phyloP scores from a whole-genome alignment of 2,888 invertebrate genomes.

The Himalopsyche tibetana region DNA sequence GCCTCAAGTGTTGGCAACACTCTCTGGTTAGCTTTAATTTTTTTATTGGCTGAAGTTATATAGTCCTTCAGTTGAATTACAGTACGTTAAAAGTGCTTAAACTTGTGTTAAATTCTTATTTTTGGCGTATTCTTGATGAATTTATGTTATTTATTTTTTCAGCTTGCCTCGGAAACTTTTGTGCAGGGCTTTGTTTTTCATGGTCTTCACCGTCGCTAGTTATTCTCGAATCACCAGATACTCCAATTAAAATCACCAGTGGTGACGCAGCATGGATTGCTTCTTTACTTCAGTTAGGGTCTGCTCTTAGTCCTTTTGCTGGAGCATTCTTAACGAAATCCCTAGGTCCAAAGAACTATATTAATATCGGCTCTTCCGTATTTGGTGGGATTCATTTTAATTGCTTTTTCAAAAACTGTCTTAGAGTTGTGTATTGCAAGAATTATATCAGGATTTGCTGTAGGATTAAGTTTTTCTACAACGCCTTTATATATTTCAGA shows the following conservation, averaged over 20 bases:
- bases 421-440: slow-evolving; percentile 68
- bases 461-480: slow-evolving; percentile 63
- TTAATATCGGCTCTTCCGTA: slow-evolving; percentile 59
- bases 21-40: slow-evolving; percentile 68
- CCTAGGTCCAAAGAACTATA: slow-evolving; percentile 63
- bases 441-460: slow-evolving; percentile 66
- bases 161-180: slow-evolving; percentile 59
- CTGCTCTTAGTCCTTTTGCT: slow-evolving; percentile 59
- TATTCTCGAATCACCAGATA: slow-evolving; percentile 68
- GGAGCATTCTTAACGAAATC: slow-evolving; percentile 54
- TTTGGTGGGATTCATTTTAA: slow-evolving; percentile 58
- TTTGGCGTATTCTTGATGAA: neutral
- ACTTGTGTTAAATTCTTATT: neutral
- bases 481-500: slow-evolving; percentile 66
- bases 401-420: slow-evolving; percentile 59
- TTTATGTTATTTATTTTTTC: neutral
- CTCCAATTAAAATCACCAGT: slow-evolving; percentile 69
- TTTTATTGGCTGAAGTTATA: neutral
- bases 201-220: slow-evolving; percentile 72
- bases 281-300: slow-evolving; percentile 56
- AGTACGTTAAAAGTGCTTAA: no score
- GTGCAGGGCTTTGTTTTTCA: slow-evolving; percentile 70
- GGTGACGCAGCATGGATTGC: slow-evolving; percentile 71
- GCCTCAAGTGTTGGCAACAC: slow-evolving; percentile 70
- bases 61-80: neutral